Conservation (phyloP, 2,888 invertebrate species). For the Standfussiana lucernea region DNA sequence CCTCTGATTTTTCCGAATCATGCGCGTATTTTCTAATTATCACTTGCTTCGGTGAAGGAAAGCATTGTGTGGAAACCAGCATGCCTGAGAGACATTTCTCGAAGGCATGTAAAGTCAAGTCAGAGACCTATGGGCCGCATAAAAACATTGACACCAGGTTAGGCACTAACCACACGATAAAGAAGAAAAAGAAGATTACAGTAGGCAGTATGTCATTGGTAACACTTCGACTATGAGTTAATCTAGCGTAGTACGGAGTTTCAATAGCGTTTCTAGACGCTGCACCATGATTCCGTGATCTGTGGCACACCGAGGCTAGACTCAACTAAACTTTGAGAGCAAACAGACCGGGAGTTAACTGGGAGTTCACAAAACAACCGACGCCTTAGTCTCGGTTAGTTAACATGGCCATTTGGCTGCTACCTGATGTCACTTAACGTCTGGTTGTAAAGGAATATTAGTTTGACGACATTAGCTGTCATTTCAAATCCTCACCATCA, state of each 20-base stretch:
- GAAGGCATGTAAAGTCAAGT: too few species aligned
- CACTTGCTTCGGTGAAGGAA: too few species aligned
- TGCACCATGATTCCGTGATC: background rate
- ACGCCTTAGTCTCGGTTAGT: slow-evolving; percentile 57
- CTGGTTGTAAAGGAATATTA: slow-evolving; percentile 19
- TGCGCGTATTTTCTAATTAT: too few species aligned
- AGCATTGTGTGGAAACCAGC: too few species aligned
- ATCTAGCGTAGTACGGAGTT: background rate
- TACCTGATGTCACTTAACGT: slow-evolving; percentile 12
- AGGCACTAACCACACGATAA: too few species aligned
- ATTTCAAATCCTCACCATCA: background rate
- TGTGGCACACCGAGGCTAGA: slow-evolving; percentile 50
- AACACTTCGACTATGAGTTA: background rate
- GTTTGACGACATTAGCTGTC: background rate
- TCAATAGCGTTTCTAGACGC: background rate
- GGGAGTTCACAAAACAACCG: slow-evolving; percentile 59
- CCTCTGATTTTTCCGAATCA: too few species aligned
- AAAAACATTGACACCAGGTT: too few species aligned
- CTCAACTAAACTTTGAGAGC: slow-evolving; percentile 59
- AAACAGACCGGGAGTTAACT: slow-evolving; percentile 66
- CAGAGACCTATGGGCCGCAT: too few species aligned
- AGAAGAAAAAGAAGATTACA: too few species aligned
- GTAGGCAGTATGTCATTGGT: background rate
- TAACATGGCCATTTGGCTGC: slow-evolving; percentile 54
- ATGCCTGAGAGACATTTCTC: too few species aligned